Conservation (phyloP, 2,113 vertebrate species). For the Otocyon megalotis region DNA sequence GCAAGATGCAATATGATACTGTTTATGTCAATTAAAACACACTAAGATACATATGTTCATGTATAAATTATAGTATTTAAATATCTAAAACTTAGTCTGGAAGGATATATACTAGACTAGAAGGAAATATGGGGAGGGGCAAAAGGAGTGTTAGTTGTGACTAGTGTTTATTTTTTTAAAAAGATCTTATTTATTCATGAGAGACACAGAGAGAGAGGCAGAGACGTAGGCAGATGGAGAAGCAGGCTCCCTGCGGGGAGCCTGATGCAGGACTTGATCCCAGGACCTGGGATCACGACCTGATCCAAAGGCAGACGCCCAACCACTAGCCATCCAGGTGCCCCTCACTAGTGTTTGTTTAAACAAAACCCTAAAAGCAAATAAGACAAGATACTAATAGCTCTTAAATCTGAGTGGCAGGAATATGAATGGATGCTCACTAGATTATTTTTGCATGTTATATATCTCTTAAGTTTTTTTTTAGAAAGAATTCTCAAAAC, state of each 20-base stretch:
- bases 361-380: not conserved
- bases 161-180: not conserved
- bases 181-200: too few relatives aligned
- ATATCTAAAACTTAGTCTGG: not conserved
- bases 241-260: too few relatives aligned
- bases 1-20: not conserved
- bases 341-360: not conserved
- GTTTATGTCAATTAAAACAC: conserved; percentile 4
- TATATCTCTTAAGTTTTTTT: not conserved
- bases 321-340: too few relatives aligned
- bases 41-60: not conserved
- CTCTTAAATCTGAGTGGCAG: not conserved
- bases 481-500: not conserved
- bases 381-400: not conserved
- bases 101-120: not conserved
- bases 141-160: not conserved
- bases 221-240: too few relatives aligned
- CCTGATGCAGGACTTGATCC: too few relatives aligned
- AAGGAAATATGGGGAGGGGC: not conserved
- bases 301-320: too few relatives aligned
- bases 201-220: too few relatives aligned
- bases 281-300: too few relatives aligned
- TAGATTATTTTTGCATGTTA: not conserved
- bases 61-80: not conserved
- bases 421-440: not conserved